Percentiles rank a stretch among this genome's conserved stretches.
phyloP scores from a whole-genome alignment of 2,888 invertebrate genomes.

The Caenorhabditis doughertyi region DNA sequence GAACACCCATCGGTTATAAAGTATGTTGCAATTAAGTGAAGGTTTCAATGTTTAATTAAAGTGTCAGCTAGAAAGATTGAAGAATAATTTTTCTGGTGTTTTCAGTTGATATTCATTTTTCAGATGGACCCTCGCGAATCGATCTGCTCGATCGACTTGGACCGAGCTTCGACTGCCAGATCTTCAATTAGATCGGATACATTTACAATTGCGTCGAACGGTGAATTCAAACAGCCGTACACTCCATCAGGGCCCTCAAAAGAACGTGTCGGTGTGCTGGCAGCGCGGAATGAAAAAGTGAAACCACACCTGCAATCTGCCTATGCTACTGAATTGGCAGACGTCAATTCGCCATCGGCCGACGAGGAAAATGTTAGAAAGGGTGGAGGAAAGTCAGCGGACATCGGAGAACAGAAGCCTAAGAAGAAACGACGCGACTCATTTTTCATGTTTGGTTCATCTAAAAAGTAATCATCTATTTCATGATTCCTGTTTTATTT shows the following conservation, averaged over 20 bases:
- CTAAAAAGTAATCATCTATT: too few relatives aligned
- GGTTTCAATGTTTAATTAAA: too few relatives aligned
- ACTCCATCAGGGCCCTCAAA: conserved; percentile 31
- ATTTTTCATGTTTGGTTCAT: too few relatives aligned
- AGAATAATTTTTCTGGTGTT: background rate
- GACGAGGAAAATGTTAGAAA: conserved; percentile 37
- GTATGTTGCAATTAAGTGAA: background rate
- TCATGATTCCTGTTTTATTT: too few relatives aligned
- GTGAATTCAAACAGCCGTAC: conserved; percentile 30
- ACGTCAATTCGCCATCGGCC: conserved; percentile 34
- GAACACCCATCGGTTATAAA: conserved; percentile 29
- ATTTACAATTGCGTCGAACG: conserved; percentile 1
- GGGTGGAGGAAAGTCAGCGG: conserved; percentile 3
- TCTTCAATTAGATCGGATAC: conserved; percentile 17
- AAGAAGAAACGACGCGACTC: conserved; percentile 25
- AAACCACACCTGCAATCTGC: conserved; percentile 27
- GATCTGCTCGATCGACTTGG: conserved; percentile 23
- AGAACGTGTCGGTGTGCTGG: conserved; percentile 27
- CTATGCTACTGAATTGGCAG: conserved; percentile 16
- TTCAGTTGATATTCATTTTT: background rate
- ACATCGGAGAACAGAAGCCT: background rate
- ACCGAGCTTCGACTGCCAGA: conserved; percentile 6
- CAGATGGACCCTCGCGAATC: conserved; percentile 42
- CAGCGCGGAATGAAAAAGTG: conserved; percentile 34
- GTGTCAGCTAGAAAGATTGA: too few relatives aligned